phyloP scores from a whole-genome alignment of 2,113 vertebrate genomes.

The Alectura lathami region DNA sequence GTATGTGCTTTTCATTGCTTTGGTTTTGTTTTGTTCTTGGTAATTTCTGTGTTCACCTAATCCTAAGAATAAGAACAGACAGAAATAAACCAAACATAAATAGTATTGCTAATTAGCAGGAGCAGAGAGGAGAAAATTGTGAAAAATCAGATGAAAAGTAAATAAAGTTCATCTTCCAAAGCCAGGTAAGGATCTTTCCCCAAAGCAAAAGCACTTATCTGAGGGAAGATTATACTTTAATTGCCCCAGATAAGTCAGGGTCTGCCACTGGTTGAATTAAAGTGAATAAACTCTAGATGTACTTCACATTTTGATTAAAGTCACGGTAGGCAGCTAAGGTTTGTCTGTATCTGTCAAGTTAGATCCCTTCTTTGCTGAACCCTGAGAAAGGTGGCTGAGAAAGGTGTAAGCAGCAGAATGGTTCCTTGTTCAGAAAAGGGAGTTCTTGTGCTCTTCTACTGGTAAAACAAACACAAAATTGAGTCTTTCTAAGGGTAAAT shows the following conservation, averaged over 20 bases:
- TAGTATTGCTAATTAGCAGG: slow-evolving; percentile 19
- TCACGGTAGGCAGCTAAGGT: not conserved
- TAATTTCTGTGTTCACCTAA: not conserved
- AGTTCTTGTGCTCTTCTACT: not conserved
- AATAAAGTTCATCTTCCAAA: not conserved
- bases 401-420: not conserved
- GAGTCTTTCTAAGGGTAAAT: not conserved
- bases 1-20: not conserved
- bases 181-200: not conserved
- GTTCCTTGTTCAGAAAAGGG: not conserved
- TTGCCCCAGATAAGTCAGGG: slow-evolving; percentile 33
- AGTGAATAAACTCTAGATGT: not conserved
- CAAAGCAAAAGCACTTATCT: slow-evolving; percentile 10
- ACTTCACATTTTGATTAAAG: slow-evolving; percentile 21
- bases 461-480: not conserved
- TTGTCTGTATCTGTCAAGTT: not conserved
- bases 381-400: not conserved
- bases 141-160: slow-evolving; percentile 14
- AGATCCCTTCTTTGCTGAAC: not conserved
- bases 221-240: slow-evolving; percentile 39
- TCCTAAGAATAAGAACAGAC: not conserved
- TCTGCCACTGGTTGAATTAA: slow-evolving; percentile 5
- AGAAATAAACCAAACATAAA: slow-evolving; percentile 31
- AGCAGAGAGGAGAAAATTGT: not conserved
- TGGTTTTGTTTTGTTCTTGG: not conserved